Base-by-base conservation (phyloP, 2,888 invertebrate species). In the Clostera curtula region DNA sequence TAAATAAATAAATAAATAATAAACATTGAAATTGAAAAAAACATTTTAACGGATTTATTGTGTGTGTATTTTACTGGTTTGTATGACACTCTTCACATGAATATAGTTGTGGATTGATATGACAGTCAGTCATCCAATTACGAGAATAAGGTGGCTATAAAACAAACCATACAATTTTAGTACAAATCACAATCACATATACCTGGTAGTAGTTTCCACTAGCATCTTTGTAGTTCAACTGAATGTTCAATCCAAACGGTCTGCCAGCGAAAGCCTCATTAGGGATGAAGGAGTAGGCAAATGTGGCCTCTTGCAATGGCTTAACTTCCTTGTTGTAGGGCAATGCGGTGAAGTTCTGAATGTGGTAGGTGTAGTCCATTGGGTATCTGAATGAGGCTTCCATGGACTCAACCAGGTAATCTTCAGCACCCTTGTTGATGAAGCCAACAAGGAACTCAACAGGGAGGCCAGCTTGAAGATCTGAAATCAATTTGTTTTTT, bases 301-400 rank as follows among this genome's bases (percentile, higher is more conserved):
- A 90, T 0, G 98, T 97, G 2, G 96, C 96, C 76, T 99, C 97
- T 45, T 96, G 92, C 28, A 90, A 89, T 0, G 98, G 93, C 51
- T 94, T 92, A 1, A 99, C 95, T 48, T 93, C 87, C 49, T 92
- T 90, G 62, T 95, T 93, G 77, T 93, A 97, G 1, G 90, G 89
- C 54, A 96, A 87, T 0, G 95, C 92, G 0, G 98, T 96, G 84
- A 98, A 99, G 83, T 99, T 99, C 80, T 98, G 98, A 47, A 99
- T 97, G 82, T 94, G 95, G 80, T 96, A 99, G 48, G 92, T 96
- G 83, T 96, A 99, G 79, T 99, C 98, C 93, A 97, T 95, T 5
- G 98, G 98, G 67, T 98, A 99, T 50, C 98, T 92, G 90, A 99
- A 98, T 0, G 98, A 98, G 0, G 98, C 97, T 58, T 98, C 98